Percentiles rank a stretch among this genome's conserved stretches.
These are phyloP conservation scores for Nephrotoma flavescens DNA, from an alignment of 2,888 invertebrate genomes.

Conservation along the genomic window DNA sequence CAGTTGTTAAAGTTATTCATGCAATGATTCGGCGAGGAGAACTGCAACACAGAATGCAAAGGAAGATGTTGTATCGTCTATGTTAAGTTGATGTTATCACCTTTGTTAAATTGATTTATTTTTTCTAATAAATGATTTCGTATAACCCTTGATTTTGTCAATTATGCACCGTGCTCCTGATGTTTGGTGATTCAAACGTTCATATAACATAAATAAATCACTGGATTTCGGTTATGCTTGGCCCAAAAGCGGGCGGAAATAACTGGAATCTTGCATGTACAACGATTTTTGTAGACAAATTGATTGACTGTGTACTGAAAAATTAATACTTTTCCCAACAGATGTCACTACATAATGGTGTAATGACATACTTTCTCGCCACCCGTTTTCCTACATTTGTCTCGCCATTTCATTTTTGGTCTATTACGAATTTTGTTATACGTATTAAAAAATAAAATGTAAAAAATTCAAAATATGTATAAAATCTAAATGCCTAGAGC, in stretches of 20 bases:
- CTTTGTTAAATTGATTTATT: not conserved
- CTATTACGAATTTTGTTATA: not conserved
- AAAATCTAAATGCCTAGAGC: not conserved
- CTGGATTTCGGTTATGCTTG: no score
- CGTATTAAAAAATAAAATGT: not conserved
- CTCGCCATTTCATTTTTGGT: not conserved
- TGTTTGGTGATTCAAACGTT: no score
- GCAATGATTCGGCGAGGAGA: conserved; percentile 93
- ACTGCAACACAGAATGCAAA: conserved; percentile 87
- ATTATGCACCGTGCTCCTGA: no score
- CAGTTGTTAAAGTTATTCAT: conserved; percentile 80
- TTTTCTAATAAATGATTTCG: not conserved
- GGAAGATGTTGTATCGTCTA: conserved; percentile 90
- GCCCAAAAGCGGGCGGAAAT: not conserved
- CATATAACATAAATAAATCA: no score
- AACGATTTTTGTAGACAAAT: not conserved
- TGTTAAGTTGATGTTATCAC: conserved; percentile 38
- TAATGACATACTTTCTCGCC: not conserved
- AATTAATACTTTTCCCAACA: not conserved
- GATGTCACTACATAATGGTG: not conserved
- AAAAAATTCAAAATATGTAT: not conserved
- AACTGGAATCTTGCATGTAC: not conserved
- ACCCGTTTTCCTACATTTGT: not conserved
- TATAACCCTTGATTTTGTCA: not conserved
- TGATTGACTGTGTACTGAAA: not conserved